Percentiles rank a stretch among this genome's conserved stretches.
phyloP scores from a whole-genome alignment of 2,797 vertebrate species.

The Mycteria americana region DNA sequence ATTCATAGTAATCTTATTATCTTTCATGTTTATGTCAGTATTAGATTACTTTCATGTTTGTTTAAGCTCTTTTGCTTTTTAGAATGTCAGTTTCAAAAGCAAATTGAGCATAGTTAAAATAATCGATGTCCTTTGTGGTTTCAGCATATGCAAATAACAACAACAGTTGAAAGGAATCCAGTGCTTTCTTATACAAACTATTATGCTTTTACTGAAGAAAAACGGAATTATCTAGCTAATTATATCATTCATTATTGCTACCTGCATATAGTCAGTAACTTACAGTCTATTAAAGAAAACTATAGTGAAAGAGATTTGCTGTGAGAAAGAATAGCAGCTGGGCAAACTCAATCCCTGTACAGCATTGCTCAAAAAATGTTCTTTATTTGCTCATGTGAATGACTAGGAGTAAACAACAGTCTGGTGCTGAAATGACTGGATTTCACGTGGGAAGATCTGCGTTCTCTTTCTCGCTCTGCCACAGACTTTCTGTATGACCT shows the following conservation, averaged over 20 bases:
- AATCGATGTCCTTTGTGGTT: constrained; percentile 76
- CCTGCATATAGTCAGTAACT: constrained; percentile 12
- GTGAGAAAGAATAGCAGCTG: not conserved
- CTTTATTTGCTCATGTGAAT: not conserved
- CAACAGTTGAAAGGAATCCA: constrained; percentile 2
- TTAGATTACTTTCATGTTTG: constrained; percentile 90
- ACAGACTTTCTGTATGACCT: not conserved
- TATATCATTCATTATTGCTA: constrained; percentile 49
- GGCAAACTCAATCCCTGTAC: not conserved
- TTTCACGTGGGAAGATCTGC: not conserved
- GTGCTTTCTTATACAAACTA: constrained; percentile 8
- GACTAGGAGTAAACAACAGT: not conserved
- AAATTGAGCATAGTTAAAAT: constrained; percentile 82
- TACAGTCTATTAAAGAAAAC: constrained; percentile 9
- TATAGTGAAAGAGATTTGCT: not conserved
- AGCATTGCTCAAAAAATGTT: not conserved
- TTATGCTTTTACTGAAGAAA: constrained; percentile 6
- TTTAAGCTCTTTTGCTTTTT: constrained; percentile 84
- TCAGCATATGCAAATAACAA: constrained; percentile 72
- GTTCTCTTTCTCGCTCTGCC: not conserved
- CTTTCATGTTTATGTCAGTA: constrained; percentile 85
- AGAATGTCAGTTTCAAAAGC: constrained; percentile 86
- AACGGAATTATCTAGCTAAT: constrained; percentile 47
- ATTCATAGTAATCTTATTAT: constrained; percentile 93
- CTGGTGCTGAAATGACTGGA: not conserved